A percentile compares a stretch with the other conserved stretches of the same genome.
Conservation (phyloP, 2,113 vertebrate genomes). For the Pica pica region DNA sequence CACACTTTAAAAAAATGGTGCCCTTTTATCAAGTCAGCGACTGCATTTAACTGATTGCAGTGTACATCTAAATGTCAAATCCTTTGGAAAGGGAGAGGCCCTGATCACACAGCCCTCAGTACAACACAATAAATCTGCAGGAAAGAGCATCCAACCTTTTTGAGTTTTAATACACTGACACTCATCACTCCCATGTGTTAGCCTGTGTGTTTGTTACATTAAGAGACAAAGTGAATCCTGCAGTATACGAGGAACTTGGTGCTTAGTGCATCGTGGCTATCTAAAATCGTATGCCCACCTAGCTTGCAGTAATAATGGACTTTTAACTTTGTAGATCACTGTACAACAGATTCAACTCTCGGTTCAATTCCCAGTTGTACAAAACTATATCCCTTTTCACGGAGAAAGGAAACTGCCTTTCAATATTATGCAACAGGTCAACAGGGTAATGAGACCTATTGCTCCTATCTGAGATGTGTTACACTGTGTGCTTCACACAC, state of each 20-base stretch:
- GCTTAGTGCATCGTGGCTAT: not conserved
- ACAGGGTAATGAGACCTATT: fast-evolving
- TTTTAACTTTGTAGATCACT: not conserved
- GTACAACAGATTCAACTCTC: not conserved
- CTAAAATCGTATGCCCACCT: fast-evolving
- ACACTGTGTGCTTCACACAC: not conserved
- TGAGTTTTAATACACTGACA: fast-evolving
- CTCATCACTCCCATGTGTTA: not conserved
- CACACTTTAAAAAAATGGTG: not conserved
- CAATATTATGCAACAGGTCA: not conserved
- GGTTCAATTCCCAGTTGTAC: not conserved
- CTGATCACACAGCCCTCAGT: not conserved
- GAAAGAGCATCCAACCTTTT: not conserved
- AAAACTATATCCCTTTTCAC: not conserved
- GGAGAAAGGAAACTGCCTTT: not conserved
- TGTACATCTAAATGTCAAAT: not conserved
- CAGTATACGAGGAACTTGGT: fast-evolving
- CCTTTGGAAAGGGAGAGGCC: not conserved
- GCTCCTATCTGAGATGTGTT: not conserved
- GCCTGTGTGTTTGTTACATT: not conserved
- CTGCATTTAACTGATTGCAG: not conserved
- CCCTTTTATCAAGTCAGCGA: not conserved
- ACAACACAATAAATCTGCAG: not conserved
- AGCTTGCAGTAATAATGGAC: not conserved
- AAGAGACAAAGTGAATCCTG: not conserved